A percentile compares a stretch with the other conserved stretches of the same genome.
These are phyloP conservation scores for Mythimna vitellina DNA, from an alignment of 2,888 invertebrate species.

Conservation along the genomic window DNA sequence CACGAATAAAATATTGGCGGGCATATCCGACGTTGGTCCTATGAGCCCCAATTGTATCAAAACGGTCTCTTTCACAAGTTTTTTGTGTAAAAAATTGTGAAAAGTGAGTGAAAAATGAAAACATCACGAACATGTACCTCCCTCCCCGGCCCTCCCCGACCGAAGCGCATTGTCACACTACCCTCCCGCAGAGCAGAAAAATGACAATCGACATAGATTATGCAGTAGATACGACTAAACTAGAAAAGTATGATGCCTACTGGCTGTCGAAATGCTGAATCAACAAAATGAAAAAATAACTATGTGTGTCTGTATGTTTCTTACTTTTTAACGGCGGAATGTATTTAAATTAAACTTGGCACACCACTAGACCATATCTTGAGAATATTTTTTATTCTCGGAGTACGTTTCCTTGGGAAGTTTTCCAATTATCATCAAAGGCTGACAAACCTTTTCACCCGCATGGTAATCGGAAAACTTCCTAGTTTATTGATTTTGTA, in stretches of 20 bases:
- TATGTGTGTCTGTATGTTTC: too few relatives aligned
- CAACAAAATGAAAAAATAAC: background rate
- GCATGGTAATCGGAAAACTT: too few relatives aligned
- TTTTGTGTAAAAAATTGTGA: constrained; percentile 74
- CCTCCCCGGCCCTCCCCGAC: constrained; percentile 58
- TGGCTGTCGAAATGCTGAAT: background rate
- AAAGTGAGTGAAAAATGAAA: constrained; percentile 88
- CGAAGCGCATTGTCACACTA: constrained; percentile 82
- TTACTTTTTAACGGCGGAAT: too few relatives aligned
- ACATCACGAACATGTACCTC: constrained; percentile 80
- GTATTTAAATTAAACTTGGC: too few relatives aligned
- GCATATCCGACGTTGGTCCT: constrained; percentile 53
- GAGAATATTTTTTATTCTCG: too few relatives aligned
- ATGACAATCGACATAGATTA: constrained; percentile 79
- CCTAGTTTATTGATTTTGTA: too few relatives aligned
- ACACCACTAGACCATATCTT: too few relatives aligned
- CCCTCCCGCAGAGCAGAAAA: constrained; percentile 81
- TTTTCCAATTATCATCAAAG: too few relatives aligned
- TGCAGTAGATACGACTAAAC: constrained; percentile 31
- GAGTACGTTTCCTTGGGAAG: too few relatives aligned
- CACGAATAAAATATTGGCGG: constrained; percentile 53
- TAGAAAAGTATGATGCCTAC: background rate
- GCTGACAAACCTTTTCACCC: too few relatives aligned
- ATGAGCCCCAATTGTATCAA: constrained; percentile 69
- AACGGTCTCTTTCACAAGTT: constrained; percentile 71